Evolutionary conservation across 2,797 vertebrate species (phyloP), one percentile per base, ranked within the genome.

Genomic region (Rousettus madagascariensis): DNA sequence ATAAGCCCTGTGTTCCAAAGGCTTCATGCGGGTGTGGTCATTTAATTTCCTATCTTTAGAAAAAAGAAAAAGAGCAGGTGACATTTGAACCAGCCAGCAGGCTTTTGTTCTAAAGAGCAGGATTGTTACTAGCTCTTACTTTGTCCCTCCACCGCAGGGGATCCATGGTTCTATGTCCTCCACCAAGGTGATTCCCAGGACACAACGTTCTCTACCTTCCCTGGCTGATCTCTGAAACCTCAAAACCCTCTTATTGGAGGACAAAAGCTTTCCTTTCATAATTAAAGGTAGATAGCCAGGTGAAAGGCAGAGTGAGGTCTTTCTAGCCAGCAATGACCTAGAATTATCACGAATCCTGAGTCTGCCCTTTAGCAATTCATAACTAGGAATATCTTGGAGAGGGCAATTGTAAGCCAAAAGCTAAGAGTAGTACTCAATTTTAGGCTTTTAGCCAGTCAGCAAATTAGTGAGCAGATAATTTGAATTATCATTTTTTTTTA

Each of bases 1-100:
- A 86, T 78, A 95, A 95, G 26, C 49, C 43, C n/a, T 96, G 77
- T 65, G 46, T 92, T 96, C 46, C 66, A 68, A 96, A 97, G 91
- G 86, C 80, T 92, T 93, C 36, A 7, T 19, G 61, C 43, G 82
- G 94, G 94, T 90, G 86, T 69, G 86, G 55, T 69, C 80, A 77
- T 90, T 96, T 94, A 88, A 91, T 96, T 93, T 86, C 68, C 89
- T 65, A 74, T n/a, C 30, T 74, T 51, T 26, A 91, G 88, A 86
- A 65, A 61, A 11, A 55, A 51, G 38, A 33, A 4, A 22, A 5
- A 36, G 38, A 33, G 30, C 84, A 74, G 22, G 57, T 91, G 96
- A 91, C 71, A 72, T 94, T 95, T 78, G 79, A 93, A 87, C 90
- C 91, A 91, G 55, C 84, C 61, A 93, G 91, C 57, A 93, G 75